Conservation (phyloP, 2,113 vertebrate genomes). For the Sceloporus undulatus region DNA sequence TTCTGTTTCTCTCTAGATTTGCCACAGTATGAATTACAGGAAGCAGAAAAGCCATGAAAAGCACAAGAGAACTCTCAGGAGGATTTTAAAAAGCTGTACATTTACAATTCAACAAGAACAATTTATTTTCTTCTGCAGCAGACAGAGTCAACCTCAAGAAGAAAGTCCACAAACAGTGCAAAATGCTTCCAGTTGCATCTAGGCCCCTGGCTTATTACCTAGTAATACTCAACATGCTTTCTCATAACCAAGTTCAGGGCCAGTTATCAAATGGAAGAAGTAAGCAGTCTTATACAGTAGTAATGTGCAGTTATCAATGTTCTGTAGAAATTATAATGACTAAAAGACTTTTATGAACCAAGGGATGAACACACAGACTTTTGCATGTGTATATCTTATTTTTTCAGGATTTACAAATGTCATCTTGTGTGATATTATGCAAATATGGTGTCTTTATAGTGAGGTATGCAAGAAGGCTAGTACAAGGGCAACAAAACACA, state of each 20-base stretch:
- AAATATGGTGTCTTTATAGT: constrained; percentile 53
- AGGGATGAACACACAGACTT: constrained; percentile 46
- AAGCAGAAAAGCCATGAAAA: constrained; percentile 64
- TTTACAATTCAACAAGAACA: constrained; percentile 50
- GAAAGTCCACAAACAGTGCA: constrained; percentile 28
- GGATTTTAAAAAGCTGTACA: constrained; percentile 33
- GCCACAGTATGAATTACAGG: constrained; percentile 59
- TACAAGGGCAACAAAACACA: constrained; percentile 57
- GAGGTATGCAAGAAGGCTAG: constrained; percentile 52
- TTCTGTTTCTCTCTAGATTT: constrained; percentile 65
- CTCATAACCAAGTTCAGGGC: constrained; percentile 34
- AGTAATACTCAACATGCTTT: constrained; percentile 23
- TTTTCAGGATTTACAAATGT: constrained; percentile 54
- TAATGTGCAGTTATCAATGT: constrained; percentile 42
- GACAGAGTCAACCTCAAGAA: constrained; percentile 47
- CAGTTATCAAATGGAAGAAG: constrained; percentile 30
- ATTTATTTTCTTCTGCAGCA: constrained; percentile 24
- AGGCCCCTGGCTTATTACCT: constrained; percentile 38
- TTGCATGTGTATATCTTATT: constrained; percentile 49
- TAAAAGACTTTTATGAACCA: constrained; percentile 64
- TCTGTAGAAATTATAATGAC: constrained; percentile 52
- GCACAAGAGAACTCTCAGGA: constrained; percentile 40
- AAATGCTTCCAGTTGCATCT: constrained; percentile 39
- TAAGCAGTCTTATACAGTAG: constrained; percentile 35
- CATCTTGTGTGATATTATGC: constrained; percentile 45